Base-by-base conservation (phyloP, 1,140 invertebrate genomes). In the Meteorus sp. region DNA sequence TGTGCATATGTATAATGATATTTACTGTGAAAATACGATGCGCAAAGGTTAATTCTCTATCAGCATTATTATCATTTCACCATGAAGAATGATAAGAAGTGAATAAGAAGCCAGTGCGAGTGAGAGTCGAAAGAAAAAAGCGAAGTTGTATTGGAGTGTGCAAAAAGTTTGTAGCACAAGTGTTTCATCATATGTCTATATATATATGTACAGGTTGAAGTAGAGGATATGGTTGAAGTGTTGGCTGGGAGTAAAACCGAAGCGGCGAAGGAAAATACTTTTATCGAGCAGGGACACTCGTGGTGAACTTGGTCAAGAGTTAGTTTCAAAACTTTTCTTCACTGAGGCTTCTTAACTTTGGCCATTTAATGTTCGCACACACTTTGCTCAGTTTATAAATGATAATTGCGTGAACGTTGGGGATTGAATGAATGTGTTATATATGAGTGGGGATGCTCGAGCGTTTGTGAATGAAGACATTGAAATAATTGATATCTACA, bases 261-360 rank as follows among this genome's bases (percentile, higher is more conserved):
- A 45, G 35, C n/a, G 51, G 39, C 64, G 62, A 74, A 75, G 72
- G 71, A 76, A 77, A 75, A 76, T 69, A 70, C 65, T 73, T 76
- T 76, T 76, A 77, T 76, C 76, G 70, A 71, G 53, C 65, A 50
- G 59, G 59, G 62, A 72, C 74, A 74, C 68, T 70, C n/a, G n/a
- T 65, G 66, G 53, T 61, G 53, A 72, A 72, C 70, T 72, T 69
- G 65, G 67, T 68, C 60, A 61, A 44, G 60, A 69, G 66, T 68
- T 71, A 67, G 60, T 48, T 39, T 72, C 20, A 67, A 66, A 73
- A 72, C 64, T 62, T 64, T 64, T 27, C 11, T 60, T 59, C 3
- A 15, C 8, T 1, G 55, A 54, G 70, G 64, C 64, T 69, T 64
- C 61, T 52, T 51, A 75, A 75, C 68, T 75, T 70, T 60, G 50